These are phyloP conservation scores for Procambarus clarkii DNA, from an alignment of 1,140 invertebrate species.

Conservation along the genomic window DNA sequence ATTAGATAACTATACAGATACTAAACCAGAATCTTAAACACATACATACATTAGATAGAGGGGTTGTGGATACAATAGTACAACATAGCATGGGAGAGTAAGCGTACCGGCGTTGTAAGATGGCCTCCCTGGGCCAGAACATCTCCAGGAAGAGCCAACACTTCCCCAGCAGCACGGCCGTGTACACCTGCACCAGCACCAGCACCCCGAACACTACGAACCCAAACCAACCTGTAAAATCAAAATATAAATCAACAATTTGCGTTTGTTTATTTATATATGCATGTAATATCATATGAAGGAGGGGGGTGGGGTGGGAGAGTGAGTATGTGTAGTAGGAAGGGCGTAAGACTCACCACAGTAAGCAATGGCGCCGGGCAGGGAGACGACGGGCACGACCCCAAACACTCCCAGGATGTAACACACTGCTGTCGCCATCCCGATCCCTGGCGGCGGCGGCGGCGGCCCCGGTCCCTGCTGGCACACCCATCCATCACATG, in stretches of 20 bases:
- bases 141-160: slow-evolving; percentile 52
- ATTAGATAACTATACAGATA: too few species aligned
- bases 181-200: slow-evolving; percentile 36
- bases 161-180: slow-evolving; percentile 20
- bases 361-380: slow-evolving; percentile 41
- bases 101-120: slow-evolving; percentile 25
- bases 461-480: too few species aligned
- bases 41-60: too few species aligned
- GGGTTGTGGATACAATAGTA: too few species aligned
- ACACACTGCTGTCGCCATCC: background rate
- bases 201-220: slow-evolving; percentile 24
- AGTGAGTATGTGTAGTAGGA: too few species aligned
- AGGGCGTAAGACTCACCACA: slow-evolving; percentile 26
- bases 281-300: too few species aligned
- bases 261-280: too few species aligned
- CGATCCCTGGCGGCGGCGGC: background rate
- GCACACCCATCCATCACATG: too few species aligned
- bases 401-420: slow-evolving; percentile 49
- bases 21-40: too few species aligned
- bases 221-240: slow-evolving; percentile 38
- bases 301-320: too few species aligned
- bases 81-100: too few species aligned
- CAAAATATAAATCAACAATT: background rate
- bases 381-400: slow-evolving; percentile 29
- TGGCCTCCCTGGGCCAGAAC: slow-evolving; percentile 52